Evolutionary conservation across 2,113 vertebrate species (phyloP).

Genomic region (Notarius lentiginosus): DNA sequence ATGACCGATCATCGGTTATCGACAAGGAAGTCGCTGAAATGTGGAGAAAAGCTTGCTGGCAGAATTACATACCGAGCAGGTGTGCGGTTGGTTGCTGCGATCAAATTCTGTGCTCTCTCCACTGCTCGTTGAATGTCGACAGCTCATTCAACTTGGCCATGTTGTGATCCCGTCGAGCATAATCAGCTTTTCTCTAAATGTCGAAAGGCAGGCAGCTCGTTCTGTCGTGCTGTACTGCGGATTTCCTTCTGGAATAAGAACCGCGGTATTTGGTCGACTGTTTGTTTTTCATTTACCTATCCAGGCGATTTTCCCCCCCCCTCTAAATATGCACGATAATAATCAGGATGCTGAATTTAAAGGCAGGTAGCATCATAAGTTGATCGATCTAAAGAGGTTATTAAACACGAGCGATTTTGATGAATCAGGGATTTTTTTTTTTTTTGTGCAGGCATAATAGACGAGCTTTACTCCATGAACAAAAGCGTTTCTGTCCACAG

Average conservation of each 20-base stretch:
- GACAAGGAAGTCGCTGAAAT: constrained; percentile 17
- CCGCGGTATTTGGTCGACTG: background rate
- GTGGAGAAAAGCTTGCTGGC: background rate
- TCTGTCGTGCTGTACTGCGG: background rate
- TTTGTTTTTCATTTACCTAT: background rate
- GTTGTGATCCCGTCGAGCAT: background rate
- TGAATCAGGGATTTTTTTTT: constrained; percentile 68
- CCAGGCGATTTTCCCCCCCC: too few relatives aligned
- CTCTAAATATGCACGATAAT: background rate
- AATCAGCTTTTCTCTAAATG: background rate
- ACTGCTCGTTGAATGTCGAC: too few relatives aligned
- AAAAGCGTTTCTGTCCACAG: constrained; percentile 50
- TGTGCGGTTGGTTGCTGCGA: background rate
- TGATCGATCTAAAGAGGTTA: background rate
- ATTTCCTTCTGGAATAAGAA: background rate
- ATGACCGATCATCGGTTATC: background rate
- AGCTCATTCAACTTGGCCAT: background rate
- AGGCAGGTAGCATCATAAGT: background rate
- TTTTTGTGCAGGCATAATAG: constrained; percentile 60
- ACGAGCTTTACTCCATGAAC: constrained; percentile 57
- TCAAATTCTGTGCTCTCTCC: background rate
- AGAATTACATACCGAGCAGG: background rate
- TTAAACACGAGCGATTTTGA: constrained; percentile 60
- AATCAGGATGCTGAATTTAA: background rate
- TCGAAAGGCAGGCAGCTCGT: background rate